These are phyloP conservation scores for Bucco capensis DNA, from an alignment of 2,113 vertebrate genomes.

Conservation along the genomic window DNA sequence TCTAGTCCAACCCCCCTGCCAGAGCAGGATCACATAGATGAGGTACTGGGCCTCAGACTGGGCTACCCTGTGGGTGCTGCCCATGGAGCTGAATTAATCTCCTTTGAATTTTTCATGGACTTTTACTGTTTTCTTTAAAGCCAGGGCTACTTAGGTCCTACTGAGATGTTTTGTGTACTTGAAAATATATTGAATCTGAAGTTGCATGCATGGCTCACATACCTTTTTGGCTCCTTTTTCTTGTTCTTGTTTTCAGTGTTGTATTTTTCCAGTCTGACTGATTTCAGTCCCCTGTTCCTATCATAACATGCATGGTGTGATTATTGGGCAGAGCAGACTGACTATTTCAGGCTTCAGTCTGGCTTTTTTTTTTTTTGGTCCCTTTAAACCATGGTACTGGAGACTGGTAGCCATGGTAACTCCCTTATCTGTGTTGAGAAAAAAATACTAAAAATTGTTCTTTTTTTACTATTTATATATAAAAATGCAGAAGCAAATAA, in stretches of 20 bases:
- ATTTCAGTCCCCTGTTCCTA: neutral
- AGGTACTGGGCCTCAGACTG: neutral
- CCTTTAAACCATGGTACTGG: neutral
- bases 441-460: constrained; percentile 54
- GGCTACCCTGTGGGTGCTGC: neutral
- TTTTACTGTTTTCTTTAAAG: neutral
- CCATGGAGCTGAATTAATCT: neutral
- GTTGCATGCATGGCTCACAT: neutral
- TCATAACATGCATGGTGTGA: neutral
- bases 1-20: no score
- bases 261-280: constrained; percentile 10
- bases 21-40: no score
- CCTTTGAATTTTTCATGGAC: neutral
- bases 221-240: neutral
- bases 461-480: constrained; percentile 48
- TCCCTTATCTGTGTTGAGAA: constrained; percentile 45
- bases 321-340: neutral
- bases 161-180: neutral
- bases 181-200: neutral
- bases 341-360: constrained; percentile 28
- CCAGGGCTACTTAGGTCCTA: neutral
- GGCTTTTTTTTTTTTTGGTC: neutral
- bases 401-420: constrained; percentile 29
- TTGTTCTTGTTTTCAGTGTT: neutral
- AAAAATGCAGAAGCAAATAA: constrained; percentile 49